Evolutionary conservation across 2,113 vertebrate genomes (phyloP).

Genomic region (Rhinopomastus cyanomelas): DNA sequence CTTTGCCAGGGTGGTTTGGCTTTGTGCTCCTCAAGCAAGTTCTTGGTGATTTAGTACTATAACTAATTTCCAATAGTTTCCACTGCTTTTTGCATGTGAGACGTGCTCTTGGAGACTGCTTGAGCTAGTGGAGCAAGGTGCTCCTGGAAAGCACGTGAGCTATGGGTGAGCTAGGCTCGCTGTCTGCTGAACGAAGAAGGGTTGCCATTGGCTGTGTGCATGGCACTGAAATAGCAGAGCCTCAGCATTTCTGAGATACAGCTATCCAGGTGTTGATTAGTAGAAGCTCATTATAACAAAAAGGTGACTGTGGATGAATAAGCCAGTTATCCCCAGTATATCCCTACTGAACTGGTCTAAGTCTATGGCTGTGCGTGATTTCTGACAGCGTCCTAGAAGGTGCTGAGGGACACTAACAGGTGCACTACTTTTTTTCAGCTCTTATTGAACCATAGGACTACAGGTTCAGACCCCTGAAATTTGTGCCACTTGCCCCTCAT

Average conservation of each 20-base stretch:
- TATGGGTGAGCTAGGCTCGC: not conserved
- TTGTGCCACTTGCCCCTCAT: not conserved
- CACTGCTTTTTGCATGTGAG: not conserved
- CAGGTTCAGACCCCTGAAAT: not conserved
- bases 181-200: not conserved
- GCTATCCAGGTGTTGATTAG: not conserved
- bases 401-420: not conserved
- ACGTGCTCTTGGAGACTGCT: not conserved
- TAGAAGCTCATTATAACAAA: not conserved
- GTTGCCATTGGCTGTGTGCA: not conserved
- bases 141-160: fast-evolving
- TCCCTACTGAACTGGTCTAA: not conserved
- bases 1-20: not conserved
- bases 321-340: not conserved
- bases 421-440: not conserved
- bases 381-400: not conserved
- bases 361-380: not conserved
- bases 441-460: not conserved
- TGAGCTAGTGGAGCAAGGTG: not conserved
- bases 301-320: not conserved
- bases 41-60: not conserved
- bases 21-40: not conserved
- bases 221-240: not conserved
- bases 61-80: not conserved
- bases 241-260: not conserved